A percentile compares a stretch with the other conserved stretches of the same genome.
Conservation (phyloP, 1,140 invertebrate genomes). For the Phthorimaea operculella region DNA sequence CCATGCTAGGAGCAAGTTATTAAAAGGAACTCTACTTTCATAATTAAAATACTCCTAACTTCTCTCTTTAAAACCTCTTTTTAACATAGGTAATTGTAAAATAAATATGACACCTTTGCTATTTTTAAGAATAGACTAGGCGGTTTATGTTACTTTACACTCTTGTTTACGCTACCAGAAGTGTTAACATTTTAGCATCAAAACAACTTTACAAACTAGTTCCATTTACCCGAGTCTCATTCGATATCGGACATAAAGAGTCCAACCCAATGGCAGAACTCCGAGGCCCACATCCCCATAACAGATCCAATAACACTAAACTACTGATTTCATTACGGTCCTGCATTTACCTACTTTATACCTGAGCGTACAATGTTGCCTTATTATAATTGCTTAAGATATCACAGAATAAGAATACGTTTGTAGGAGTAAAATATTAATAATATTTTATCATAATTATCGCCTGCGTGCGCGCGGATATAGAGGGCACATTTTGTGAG, state of each 20-base stretch:
- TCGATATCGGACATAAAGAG: not conserved
- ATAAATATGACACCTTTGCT: too few relatives aligned
- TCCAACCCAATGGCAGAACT: not conserved
- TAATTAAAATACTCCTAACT: too few relatives aligned
- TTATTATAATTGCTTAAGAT: constrained; percentile 45
- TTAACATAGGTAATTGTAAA: too few relatives aligned
- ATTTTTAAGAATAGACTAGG: too few relatives aligned
- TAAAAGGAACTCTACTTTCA: too few relatives aligned
- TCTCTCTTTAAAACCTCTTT: too few relatives aligned
- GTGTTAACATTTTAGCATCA: too few relatives aligned
- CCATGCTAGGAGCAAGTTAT: not conserved
- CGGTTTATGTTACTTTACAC: too few relatives aligned
- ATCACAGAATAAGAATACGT: constrained; percentile 36
- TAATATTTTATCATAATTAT: constrained; percentile 47
- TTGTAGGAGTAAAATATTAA: constrained; percentile 41
- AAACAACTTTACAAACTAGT: not conserved
- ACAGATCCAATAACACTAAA: constrained; percentile 45
- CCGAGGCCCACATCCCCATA: constrained; percentile 21
- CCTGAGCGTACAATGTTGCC: constrained; percentile 38
- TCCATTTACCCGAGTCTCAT: not conserved
- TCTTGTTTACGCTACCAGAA: too few relatives aligned
- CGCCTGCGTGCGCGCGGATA: constrained; percentile 17
- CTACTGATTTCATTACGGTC: constrained; percentile 40
- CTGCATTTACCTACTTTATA: constrained; percentile 33
- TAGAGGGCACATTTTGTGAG: constrained; percentile 16